Base-by-base conservation (phyloP, 2,113 vertebrate genomes). In the Ariopsis seemanni region DNA sequence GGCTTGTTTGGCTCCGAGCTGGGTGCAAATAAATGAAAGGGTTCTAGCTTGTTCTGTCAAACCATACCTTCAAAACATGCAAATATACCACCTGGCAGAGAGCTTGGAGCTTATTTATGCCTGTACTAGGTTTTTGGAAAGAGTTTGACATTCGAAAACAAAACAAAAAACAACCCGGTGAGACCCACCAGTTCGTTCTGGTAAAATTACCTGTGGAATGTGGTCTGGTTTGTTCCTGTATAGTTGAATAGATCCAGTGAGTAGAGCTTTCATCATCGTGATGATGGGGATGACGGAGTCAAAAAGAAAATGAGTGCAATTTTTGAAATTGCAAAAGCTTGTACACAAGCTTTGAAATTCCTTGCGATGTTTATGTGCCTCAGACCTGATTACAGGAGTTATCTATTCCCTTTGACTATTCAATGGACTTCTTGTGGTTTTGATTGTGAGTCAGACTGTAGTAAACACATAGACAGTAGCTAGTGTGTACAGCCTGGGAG, bases 1-100 rank as follows among this genome's bases (percentile, higher is more conserved):
- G 82, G 81, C 71, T 75, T 83, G 58, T 87, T 78, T 67, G 60
- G 86, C 78, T 87, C 50, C 27, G 12, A 78, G 71, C 58, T 18
- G 48, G 82, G n/a, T 42, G 30, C 72, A 65, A 57, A 74, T 84
- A 75, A 63, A 67, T 77, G 3, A 62, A 53, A 75, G 42, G 62
- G 14, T 72, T 85, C 42, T 58, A 48, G 42, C 25, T 80, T 58
- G 75, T 63, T 53, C 18, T 10, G 22, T 77, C 42, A 57, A 69
- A 63, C 69, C 15, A 1, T 48, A 60, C 78, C 5, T 50, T n/a
- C 20, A 18, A n/a, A 85, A 74, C 12, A 12, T 79, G 30, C 6
- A 4, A 78, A 77, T 62, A 50, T 25, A 25, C 14, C 84, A 85
- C 84, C 55, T 50, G 55, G 48, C 1, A 7, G 14, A 65, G 7